Conservation (phyloP, 2,113 vertebrate genomes). For the Reinhardtius hippoglossoides region DNA sequence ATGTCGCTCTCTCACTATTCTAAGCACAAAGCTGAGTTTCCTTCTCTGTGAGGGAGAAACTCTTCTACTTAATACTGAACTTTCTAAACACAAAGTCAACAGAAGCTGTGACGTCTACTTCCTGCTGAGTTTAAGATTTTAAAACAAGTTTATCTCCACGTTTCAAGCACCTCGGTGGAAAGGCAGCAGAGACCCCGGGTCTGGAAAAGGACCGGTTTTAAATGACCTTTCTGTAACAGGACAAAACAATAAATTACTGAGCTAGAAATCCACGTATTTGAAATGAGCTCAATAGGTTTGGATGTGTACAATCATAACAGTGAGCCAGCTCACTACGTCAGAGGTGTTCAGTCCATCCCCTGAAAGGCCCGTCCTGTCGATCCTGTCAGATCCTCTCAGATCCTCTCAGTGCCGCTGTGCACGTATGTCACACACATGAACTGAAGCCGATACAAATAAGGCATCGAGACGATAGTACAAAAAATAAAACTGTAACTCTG, state of each 20-base stretch:
- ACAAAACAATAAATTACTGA: conserved; percentile 65
- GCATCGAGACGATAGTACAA: conserved; percentile 61
- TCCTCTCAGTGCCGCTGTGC: background rate
- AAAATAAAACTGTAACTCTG: conserved; percentile 63
- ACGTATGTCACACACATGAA: conserved; percentile 18
- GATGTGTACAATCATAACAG: conserved; percentile 46
- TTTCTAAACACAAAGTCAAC: conserved; percentile 27
- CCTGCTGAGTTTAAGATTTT: background rate
- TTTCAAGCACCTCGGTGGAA: background rate
- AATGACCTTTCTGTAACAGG: background rate
- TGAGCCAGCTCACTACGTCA: conserved; percentile 70
- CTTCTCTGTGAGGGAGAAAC: background rate
- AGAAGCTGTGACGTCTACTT: conserved; percentile 5
- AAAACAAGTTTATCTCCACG: background rate
- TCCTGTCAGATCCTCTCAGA: no score
- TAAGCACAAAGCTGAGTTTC: conserved; percentile 10
- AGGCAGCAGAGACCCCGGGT: background rate
- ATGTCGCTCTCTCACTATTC: conserved; percentile 43
- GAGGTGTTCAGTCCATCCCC: conserved; percentile 25
- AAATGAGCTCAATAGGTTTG: conserved; percentile 33
- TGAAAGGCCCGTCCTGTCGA: no score
- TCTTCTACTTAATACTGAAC: conserved; percentile 37
- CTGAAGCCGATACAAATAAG: conserved; percentile 59
- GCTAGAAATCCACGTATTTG: conserved; percentile 31
- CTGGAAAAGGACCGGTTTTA: background rate